Evolutionary conservation across 2,797 vertebrate genomes (phyloP).

Genomic region (Sphenopsis melanotis): DNA sequence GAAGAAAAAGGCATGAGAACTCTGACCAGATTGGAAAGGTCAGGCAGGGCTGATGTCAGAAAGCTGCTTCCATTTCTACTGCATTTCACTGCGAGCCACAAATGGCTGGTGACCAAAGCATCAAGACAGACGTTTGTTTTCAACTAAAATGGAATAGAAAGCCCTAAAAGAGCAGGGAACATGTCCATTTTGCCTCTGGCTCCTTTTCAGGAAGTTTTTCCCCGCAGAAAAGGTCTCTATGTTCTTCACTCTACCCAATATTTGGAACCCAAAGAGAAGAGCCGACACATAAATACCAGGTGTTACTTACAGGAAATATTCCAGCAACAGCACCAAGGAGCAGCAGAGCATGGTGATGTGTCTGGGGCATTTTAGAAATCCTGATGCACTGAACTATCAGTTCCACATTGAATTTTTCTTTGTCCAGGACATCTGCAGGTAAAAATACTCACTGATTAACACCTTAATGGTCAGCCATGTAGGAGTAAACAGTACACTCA

Average conservation of each 20-base stretch:
- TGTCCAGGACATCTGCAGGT: slow-evolving; percentile 82
- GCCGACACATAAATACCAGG: accelerated
- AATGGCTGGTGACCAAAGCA: neutral
- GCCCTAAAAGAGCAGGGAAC: neutral
- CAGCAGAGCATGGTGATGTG: slow-evolving; percentile 93
- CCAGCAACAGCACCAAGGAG: slow-evolving; percentile 86
- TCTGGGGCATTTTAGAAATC: slow-evolving; percentile 89
- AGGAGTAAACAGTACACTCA: neutral
- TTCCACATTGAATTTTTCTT: slow-evolving; percentile 94
- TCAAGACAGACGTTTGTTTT: neutral
- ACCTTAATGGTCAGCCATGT: neutral
- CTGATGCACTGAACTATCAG: slow-evolving; percentile 93
- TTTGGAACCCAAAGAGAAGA: neutral
- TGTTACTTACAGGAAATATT: slow-evolving; percentile 89
- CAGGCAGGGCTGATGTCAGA: neutral
- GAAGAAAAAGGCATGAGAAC: neutral
- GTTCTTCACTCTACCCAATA: neutral
- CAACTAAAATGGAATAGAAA: neutral
- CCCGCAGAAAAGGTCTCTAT: neutral
- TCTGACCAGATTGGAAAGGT: neutral
- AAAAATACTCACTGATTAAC: neutral
- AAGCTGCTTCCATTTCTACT: neutral
- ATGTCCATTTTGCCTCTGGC: neutral
- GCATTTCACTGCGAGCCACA: accelerated
- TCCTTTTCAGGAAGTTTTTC: neutral